Base-by-base conservation (phyloP, 2,797 vertebrate species). In the Pterois miles region DNA sequence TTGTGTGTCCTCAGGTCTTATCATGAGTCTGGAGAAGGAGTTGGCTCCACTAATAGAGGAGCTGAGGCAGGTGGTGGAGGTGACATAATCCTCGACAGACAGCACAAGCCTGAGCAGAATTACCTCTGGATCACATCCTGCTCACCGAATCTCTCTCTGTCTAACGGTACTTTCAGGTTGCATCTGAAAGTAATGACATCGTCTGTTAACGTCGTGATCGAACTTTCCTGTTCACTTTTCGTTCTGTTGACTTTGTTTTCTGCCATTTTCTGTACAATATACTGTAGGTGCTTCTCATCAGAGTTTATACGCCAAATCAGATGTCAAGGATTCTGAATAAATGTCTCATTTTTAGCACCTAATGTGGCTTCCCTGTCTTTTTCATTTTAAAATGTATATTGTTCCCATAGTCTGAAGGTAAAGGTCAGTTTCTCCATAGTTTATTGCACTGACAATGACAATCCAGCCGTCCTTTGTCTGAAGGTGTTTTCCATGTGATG, bases 11-110 rank as follows among this genome's bases (percentile, higher is more conserved):
- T 36, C 88, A 99, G 97, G 97, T 77, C 90, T 99, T 86, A 98
- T 99, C 86, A 96, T 99, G 92, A 98, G 96, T 94, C 92, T 98
- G 91, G 98, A 99, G 94, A 99, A 99, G 91, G 98, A 99, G 88
- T 92, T 99, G 67, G 95, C 96, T 0, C 96, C 97, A 2, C 92
- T 99, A 72, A 97, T 99, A 90, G 97, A 99, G 90, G 97, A 98
- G 82, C 82, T 99, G 81, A 96, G 96, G 89, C 98, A 99, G 91
- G 98, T 99, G 59, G 97, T 99, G 85, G 98, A 99, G 90, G 96
- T 97, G 76, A 97, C 97, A 74, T 98, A 96, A 94, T 34, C 33
- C n/a, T 18, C 1, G n/a, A 56, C 12, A 2, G 6, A 38, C 27
- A 6, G 31, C 4, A 48, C 46, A 48, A 48, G 20, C 8, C 18